A percentile compares a stretch with the other conserved stretches of the same genome.
phyloP scores from a whole-genome alignment of 23 tunicate species.

The Pegea sp. region DNA sequence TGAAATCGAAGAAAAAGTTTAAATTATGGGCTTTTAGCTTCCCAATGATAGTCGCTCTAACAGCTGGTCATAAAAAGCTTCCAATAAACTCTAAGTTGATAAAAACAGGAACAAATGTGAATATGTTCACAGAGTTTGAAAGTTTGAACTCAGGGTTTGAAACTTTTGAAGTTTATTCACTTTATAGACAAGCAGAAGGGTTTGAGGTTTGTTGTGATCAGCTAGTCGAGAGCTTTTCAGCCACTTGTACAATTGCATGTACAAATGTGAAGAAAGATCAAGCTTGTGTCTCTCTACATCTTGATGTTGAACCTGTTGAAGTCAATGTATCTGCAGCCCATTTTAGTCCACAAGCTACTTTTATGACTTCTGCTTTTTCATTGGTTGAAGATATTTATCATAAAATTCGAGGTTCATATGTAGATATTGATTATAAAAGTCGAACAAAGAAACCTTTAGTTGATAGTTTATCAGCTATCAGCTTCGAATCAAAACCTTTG shows the following conservation, averaged over 20 bases:
- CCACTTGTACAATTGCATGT: conserved; percentile 37
- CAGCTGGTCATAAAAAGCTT: conserved; percentile 28
- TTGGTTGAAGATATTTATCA: not conserved
- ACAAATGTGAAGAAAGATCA: conserved; percentile 2
- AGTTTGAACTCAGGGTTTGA: conserved; percentile 30
- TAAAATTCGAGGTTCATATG: no score
- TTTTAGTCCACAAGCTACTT: not conserved
- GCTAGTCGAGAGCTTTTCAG: conserved; percentile 4
- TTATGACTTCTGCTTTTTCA: not conserved
- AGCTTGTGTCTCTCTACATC: conserved; percentile 4
- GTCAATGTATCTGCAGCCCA: conserved; percentile 10
- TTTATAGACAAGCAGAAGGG: not conserved
- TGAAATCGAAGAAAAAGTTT: not conserved
- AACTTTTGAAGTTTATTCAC: conserved; percentile 1
- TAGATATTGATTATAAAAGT: no score
- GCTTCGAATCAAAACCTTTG: not conserved
- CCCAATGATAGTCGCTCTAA: conserved; percentile 11
- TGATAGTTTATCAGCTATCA: not conserved
- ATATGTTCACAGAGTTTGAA: conserved; percentile 27
- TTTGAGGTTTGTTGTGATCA: not conserved
- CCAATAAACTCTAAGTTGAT: conserved; percentile 13
- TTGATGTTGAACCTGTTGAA: conserved; percentile 36
- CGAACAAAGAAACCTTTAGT: not conserved
- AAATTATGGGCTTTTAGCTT: not conserved
- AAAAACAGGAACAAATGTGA: conserved; percentile 9